A percentile compares a stretch with the other conserved stretches of the same genome.
Conservation (phyloP, 2,797 vertebrate genomes). For the Falco cherrug region DNA sequence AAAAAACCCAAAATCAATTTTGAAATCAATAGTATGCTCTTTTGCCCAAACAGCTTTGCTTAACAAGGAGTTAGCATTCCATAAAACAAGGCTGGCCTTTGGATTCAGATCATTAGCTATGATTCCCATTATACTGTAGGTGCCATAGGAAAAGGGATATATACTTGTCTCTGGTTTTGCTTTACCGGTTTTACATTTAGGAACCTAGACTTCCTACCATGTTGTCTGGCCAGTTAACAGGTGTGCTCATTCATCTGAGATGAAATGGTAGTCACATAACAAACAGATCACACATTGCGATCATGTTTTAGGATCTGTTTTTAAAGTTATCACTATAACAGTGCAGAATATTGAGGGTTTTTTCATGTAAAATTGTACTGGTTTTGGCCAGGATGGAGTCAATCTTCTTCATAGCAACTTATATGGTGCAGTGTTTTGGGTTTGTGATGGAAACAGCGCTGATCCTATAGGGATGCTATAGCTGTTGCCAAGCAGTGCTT, state of each 20-base stretch:
- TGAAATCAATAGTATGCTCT: constrained; percentile 74
- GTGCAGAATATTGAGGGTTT: neutral
- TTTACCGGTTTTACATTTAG: constrained; percentile 62
- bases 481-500: neutral
- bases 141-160: constrained; percentile 63
- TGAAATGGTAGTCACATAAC: neutral
- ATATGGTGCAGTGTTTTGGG: neutral
- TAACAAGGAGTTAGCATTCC: constrained; percentile 76
- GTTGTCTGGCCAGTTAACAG: neutral
- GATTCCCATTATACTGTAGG: constrained; percentile 67
- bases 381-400: neutral
- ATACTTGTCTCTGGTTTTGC: constrained; percentile 69
- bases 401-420: neutral
- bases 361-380: neutral
- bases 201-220: neutral
- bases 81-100: constrained; percentile 72
- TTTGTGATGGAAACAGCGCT: neutral
- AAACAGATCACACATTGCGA: neutral
- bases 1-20: constrained; percentile 70
- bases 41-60: constrained; percentile 73
- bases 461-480: neutral
- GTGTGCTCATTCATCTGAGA: neutral
- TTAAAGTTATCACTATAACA: neutral
- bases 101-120: constrained; percentile 76
- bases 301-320: neutral